These are phyloP conservation scores for Thalassaphorura encarpata DNA, from an alignment of 1,140 invertebrate genomes.

Conservation along the genomic window DNA sequence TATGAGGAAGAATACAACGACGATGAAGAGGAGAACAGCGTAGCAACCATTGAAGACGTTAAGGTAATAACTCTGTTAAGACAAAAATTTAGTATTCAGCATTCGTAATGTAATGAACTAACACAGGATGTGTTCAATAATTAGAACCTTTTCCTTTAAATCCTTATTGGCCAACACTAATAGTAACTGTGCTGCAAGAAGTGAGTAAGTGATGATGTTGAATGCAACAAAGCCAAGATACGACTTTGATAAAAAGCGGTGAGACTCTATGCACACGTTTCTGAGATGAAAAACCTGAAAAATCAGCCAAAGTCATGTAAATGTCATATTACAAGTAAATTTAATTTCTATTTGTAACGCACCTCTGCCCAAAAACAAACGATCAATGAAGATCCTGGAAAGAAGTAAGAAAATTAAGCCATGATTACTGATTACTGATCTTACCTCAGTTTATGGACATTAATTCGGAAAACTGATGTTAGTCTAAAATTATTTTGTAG, in stretches of 20 bases:
- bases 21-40: slow-evolving; percentile 76
- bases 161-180: slow-evolving; percentile 50
- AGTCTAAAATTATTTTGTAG: too few relatives aligned
- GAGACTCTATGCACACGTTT: slow-evolving; percentile 72
- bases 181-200: slow-evolving; percentile 62
- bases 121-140: not conserved
- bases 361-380: slow-evolving; percentile 94
- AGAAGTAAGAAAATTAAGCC: too few relatives aligned
- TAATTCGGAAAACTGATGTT: too few relatives aligned
- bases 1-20: slow-evolving; percentile 85
- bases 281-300: slow-evolving; percentile 78
- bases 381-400: slow-evolving; percentile 80
- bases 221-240: slow-evolving; percentile 84
- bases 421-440: too few relatives aligned
- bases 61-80: slow-evolving; percentile 63
- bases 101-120: slow-evolving; percentile 1
- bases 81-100: slow-evolving; percentile 33
- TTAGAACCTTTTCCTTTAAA: slow-evolving; percentile 47
- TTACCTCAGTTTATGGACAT: too few relatives aligned
- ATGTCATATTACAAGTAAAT: not conserved
- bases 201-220: slow-evolving; percentile 76
- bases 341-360: slow-evolving; percentile 35
- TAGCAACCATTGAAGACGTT: slow-evolving; percentile 87
- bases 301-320: slow-evolving; percentile 28
- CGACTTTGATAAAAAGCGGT: slow-evolving; percentile 83